phyloP scores from a whole-genome alignment of 2,113 vertebrate species.

The Macquaria australasica region DNA sequence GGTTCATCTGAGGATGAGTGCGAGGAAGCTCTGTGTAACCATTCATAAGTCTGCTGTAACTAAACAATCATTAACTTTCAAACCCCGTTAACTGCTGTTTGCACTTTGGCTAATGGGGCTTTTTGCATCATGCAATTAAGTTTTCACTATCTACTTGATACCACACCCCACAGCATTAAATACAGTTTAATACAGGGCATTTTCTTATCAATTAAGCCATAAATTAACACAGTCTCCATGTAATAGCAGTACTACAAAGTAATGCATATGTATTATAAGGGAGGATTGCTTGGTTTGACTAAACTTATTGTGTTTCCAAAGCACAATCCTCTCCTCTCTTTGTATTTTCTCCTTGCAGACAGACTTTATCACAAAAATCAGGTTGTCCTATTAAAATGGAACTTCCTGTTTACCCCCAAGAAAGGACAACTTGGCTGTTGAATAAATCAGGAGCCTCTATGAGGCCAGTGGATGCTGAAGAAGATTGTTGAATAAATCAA shows the following conservation, averaged over 20 bases:
- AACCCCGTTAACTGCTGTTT: slow-evolving; percentile 66
- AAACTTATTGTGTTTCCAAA: neutral
- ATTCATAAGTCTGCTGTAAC: slow-evolving; percentile 34
- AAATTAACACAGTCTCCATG: slow-evolving; percentile 5
- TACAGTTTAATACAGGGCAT: slow-evolving; percentile 1
- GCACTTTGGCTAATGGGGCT: neutral
- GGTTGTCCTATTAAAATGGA: slow-evolving; percentile 14
- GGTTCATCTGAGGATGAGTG: slow-evolving; percentile 80
- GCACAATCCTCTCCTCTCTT: slow-evolving; percentile 5
- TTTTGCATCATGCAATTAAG: slow-evolving; percentile 28
- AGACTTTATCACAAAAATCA: slow-evolving; percentile 51
- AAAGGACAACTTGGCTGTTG: slow-evolving; percentile 12
- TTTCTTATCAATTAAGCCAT: slow-evolving; percentile 10
- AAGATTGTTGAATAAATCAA: slow-evolving; percentile 7
- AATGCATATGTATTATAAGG: neutral
- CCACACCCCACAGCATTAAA: neutral
- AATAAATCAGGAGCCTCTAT: slow-evolving; percentile 27
- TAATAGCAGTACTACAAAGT: slow-evolving; percentile 23
- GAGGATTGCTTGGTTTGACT: neutral
- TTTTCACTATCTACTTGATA: slow-evolving; percentile 52
- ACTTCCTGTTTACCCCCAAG: slow-evolving; percentile 59
- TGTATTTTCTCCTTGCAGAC: slow-evolving; percentile 21
- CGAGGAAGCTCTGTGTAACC: slow-evolving; percentile 29
- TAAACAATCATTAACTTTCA: slow-evolving; percentile 72
- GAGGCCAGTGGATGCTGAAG: neutral